phyloP scores from a whole-genome alignment of 2,888 invertebrate genomes.

The Oasisia sp. region DNA sequence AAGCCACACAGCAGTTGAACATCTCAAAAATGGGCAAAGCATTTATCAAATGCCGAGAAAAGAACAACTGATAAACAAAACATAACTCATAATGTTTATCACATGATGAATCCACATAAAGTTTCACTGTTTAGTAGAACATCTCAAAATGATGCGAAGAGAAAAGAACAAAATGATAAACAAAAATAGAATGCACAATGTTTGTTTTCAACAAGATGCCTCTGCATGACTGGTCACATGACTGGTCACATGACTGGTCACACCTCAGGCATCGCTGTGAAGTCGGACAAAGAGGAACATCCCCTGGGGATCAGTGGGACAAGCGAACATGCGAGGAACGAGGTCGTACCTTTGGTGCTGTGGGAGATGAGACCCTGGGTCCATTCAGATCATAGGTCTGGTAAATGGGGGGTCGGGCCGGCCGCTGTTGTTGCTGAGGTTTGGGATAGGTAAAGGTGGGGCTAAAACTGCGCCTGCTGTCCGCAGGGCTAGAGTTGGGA shows the following conservation, averaged over 20 bases:
- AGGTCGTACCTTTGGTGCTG: not conserved
- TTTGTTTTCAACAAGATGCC: too few relatives aligned
- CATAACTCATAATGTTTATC: not conserved
- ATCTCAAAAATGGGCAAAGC: not conserved
- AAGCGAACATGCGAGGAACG: not conserved
- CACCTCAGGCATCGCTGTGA: too few relatives aligned
- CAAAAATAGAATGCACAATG: too few relatives aligned
- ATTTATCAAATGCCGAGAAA: not conserved
- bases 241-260: too few relatives aligned
- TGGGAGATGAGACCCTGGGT: not conserved
- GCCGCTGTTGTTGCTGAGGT: not conserved
- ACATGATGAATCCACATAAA: not conserved
- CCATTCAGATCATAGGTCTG: conserved; percentile 10
- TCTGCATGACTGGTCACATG: too few relatives aligned
- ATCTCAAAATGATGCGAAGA: not conserved
- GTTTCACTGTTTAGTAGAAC: not conserved
- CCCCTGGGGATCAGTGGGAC: not conserved
- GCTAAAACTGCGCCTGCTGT: not conserved
- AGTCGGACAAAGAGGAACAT: too few relatives aligned
- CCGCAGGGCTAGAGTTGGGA: not conserved
- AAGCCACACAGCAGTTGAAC: not conserved
- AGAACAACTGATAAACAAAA: not conserved
- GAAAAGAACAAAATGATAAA: too few relatives aligned
- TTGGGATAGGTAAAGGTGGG: not conserved
- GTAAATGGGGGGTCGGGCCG: not conserved